Evolutionary conservation across 2,113 vertebrate genomes (phyloP).

Genomic region (Glareola pratincola): DNA sequence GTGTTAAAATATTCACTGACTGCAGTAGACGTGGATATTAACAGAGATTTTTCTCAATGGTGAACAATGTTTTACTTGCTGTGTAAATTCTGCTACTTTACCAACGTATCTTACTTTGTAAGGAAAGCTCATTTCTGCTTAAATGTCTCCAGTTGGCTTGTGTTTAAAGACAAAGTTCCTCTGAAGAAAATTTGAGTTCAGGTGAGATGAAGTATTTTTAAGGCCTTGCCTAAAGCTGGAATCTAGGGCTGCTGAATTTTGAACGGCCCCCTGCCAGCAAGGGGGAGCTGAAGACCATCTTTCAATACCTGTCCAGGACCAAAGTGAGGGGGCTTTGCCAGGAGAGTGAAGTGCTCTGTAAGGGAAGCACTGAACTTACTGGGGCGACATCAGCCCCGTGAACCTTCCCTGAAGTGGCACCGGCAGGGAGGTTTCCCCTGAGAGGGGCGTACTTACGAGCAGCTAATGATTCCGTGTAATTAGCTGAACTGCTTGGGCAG

Average conservation of each 20-base stretch:
- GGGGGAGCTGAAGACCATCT: background rate
- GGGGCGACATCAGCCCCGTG: accelerated
- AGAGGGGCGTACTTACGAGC: background rate
- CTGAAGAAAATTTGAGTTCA: background rate
- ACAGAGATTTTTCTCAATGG: background rate
- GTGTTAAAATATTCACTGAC: background rate
- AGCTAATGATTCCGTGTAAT: background rate
- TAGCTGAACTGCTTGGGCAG: background rate
- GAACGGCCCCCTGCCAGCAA: background rate
- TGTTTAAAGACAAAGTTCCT: background rate
- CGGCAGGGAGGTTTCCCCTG: background rate
- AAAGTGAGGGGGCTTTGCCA: background rate
- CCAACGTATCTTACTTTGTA: background rate
- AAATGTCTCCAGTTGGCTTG: background rate
- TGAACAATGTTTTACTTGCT: background rate
- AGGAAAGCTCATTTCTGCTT: background rate
- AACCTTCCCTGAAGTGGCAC: background rate
- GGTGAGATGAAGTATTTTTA: background rate
- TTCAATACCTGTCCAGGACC: background rate
- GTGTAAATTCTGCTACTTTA: background rate
- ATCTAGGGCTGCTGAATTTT: background rate
- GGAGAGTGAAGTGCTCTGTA: background rate
- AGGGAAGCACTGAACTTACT: background rate
- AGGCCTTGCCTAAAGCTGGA: background rate
- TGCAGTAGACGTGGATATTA: background rate